Evolutionary conservation across 2,888 invertebrate genomes (phyloP), one percentile per base, ranked within the genome.

Genomic region (Tinea pellionella): DNA sequence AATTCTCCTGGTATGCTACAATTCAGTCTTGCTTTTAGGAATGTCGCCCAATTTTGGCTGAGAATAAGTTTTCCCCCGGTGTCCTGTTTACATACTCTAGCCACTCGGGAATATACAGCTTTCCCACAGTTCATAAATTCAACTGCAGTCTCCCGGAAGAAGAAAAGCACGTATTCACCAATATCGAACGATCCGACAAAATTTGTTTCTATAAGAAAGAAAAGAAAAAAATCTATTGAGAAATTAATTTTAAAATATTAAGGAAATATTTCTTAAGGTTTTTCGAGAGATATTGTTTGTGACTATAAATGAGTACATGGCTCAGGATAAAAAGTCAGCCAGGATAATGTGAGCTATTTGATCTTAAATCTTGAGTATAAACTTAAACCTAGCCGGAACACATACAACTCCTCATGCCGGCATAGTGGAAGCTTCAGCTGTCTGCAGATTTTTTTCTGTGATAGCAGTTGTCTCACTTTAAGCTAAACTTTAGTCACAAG

Each of bases 1-100:
- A 90, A 92, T 68, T 92, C 92, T 66, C 92, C 92, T 41, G 92
- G 92, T 71, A 92, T 89, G 66, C 91, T 92, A 73, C 92, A 92
- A 74, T 92, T 92, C 63, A 92, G 88, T 53, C 92, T 80, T 19
- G 91, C 92, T 77, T 92, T 92, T 65, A 92, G 77, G 73, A 90
- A 92, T 56, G 91, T 91, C 65, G 90, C 90, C 91, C 92, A 92
- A 71, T 91, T 91, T 70, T 91, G 90, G 68, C 85, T 89, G 64
- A 91, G 83, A 68, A 91, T 89, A 67, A 90, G 89, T 70, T 90
- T 89, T 62, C 92, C 92, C 16, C 92, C 92, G 47, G 88, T 89
- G 75, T 92, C 91, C 66, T 88, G 88, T 81, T 93, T 93, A 83
- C 93, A 94, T 53, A 93, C 90, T 65, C 93, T 81, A 47, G 92